Conservation (phyloP, 1,140 invertebrate species). For the Argopecten irradians region DNA sequence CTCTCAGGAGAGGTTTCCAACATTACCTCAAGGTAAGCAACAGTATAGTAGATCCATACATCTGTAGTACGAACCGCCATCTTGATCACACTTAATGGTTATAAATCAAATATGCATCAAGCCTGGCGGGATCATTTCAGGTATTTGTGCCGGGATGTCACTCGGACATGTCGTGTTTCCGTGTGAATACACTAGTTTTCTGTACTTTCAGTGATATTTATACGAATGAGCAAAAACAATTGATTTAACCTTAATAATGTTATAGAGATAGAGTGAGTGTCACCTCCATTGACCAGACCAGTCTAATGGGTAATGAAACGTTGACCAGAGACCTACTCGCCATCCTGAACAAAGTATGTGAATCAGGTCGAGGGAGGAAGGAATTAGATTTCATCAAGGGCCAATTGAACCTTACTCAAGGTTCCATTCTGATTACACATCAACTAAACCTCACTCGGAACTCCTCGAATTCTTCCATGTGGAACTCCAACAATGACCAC, state of each 20-base stretch:
- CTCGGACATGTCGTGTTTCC: background rate
- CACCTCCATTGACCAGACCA: background rate
- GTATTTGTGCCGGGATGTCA: background rate
- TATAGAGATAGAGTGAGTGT: background rate
- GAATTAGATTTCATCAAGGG: background rate
- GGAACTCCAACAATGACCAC: conserved; percentile 46
- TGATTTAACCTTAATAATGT: background rate
- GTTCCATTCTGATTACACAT: background rate
- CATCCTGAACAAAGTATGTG: background rate
- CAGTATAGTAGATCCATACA: background rate
- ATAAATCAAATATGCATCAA: background rate
- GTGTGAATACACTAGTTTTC: background rate
- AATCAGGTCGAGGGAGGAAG: background rate
- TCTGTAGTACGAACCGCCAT: background rate
- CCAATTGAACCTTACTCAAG: background rate
- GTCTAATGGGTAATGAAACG: conserved; percentile 2
- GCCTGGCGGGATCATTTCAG: background rate
- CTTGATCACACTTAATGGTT: background rate
- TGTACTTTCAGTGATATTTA: background rate
- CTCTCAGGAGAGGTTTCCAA: background rate
- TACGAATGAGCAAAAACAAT: background rate
- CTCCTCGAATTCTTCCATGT: background rate
- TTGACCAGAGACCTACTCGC: background rate
- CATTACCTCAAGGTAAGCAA: conserved; percentile 9
- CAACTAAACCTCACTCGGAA: background rate